phyloP scores from a whole-genome alignment of 1,140 invertebrate species.

The Maniola jurtina region DNA sequence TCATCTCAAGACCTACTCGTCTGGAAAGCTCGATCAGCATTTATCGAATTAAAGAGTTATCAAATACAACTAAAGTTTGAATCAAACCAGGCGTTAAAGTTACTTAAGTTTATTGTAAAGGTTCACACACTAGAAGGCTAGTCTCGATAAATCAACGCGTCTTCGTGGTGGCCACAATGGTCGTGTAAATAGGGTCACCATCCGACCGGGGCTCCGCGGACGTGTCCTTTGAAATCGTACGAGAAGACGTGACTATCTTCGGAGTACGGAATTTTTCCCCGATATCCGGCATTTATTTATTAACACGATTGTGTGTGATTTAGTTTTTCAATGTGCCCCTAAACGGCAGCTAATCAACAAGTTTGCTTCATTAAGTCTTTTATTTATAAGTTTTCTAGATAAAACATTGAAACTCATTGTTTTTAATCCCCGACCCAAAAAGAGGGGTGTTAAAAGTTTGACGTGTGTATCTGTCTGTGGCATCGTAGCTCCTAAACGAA shows the following conservation, averaged over 20 bases:
- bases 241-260: background rate
- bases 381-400: too few species aligned
- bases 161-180: conserved; percentile 28
- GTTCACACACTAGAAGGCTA: background rate
- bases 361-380: too few species aligned
- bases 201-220: background rate
- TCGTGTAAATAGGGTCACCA: conserved; percentile 17
- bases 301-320: background rate
- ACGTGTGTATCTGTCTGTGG: too few species aligned
- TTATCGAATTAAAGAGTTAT: conserved; percentile 3
- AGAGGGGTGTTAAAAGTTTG: too few species aligned
- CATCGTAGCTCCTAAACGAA: too few species aligned
- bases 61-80: conserved; percentile 14
- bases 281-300: conserved; percentile 1
- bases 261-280: background rate
- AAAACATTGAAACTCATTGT: too few species aligned
- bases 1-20: too few species aligned
- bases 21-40: too few species aligned
- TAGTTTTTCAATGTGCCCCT: background rate
- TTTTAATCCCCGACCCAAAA: too few species aligned
- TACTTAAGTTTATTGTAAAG: conserved; percentile 27
- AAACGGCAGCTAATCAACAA: too few species aligned
- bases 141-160: conserved; percentile 34
- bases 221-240: conserved; percentile 2
- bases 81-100: conserved; percentile 30